Base-by-base conservation (phyloP, 2,113 vertebrate genomes). In the Megaceryle torquata region DNA sequence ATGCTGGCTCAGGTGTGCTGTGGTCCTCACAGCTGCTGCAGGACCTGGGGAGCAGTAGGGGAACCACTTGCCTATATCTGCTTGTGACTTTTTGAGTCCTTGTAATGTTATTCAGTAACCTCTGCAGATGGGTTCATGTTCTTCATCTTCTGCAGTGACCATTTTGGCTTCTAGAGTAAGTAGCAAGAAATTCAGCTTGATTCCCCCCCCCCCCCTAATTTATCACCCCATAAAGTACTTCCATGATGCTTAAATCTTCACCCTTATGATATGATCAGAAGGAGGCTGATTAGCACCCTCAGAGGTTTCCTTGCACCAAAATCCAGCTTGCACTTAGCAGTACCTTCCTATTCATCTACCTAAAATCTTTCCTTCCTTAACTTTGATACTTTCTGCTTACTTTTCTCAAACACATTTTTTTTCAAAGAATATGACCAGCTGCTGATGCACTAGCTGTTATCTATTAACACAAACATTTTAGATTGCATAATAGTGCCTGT, bases 381-480 rank as follows among this genome's bases (percentile, higher is more conserved):
- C 70, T 76, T 80, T 53, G 56, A n/a, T 81, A 68, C n/a, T 78
- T 96, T 71, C 57, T 74, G 61, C 89, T 77, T 65, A 33, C 46
- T 82, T 35, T 61, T 80, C 59, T 84, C 68, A 90, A 80, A 86
- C 24, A 59, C 85, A 31, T 71, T 57, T 74, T 21, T 76, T 94
- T 64, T 79, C 88, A 82, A 78, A 81, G 75, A 57, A 89, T 63
- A 68, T 15, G 4, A 74, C 31, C 1, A 4, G 68, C 74, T 91
- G 60, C 79, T 87, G 93, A 74, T 96, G 86, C 65, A 84, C 21
- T 65, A 81, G 76, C 88, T 89, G 91, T 96, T 96, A 97, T 56
- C 94, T 82, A 94, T 95, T 92, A 97, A 96, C 76, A 81, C 88
- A 96, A 95, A 88, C 43, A 63, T 41, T 82, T 85, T 46, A 60